A percentile compares a stretch with the other conserved stretches of the same genome.
Conservation (phyloP, 2,888 invertebrate species). For the Acanthacorydalis orientalis region DNA sequence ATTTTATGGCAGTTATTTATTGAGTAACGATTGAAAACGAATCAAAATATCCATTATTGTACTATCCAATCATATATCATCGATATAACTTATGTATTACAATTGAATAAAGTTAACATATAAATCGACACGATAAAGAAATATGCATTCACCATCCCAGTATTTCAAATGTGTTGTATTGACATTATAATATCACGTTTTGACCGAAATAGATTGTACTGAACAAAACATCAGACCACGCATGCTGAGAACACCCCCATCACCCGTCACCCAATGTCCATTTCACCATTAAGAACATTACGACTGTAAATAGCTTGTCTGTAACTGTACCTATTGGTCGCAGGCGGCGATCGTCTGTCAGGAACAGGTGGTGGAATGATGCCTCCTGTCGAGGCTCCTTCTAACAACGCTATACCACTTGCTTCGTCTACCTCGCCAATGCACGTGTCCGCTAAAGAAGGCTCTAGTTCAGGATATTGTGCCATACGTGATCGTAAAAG, state of each 20-base stretch:
- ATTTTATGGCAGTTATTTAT: too few species aligned
- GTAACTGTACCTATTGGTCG: constrained; percentile 52
- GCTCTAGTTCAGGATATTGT: constrained; percentile 33
- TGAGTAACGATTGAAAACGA: too few species aligned
- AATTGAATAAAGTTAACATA: too few species aligned
- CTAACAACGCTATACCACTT: constrained; percentile 15
- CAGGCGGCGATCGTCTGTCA: constrained; percentile 31
- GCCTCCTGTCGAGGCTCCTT: constrained; percentile 18
- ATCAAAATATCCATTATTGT: too few species aligned
- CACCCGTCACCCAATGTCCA: constrained; percentile 62
- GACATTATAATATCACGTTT: too few species aligned
- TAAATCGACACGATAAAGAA: too few species aligned
- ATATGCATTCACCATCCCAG: too few species aligned
- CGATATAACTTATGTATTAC: too few species aligned
- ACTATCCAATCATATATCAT: too few species aligned
- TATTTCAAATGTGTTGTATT: too few species aligned
- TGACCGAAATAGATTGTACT: too few species aligned
- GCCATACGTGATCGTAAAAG: constrained; percentile 53
- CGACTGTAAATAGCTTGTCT: constrained; percentile 48
- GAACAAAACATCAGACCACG: constrained; percentile 37
- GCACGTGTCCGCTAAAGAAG: constrained; percentile 35
- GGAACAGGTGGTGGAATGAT: constrained; percentile 41
- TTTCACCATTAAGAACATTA: constrained; percentile 35
- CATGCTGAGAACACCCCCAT: constrained; percentile 71
- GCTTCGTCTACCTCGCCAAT: constrained; percentile 37